Percentiles rank a stretch among this genome's conserved stretches.
Evolutionary conservation across 2,888 invertebrate genomes (phyloP).

Genomic region (Drosophila planitibia): DNA sequence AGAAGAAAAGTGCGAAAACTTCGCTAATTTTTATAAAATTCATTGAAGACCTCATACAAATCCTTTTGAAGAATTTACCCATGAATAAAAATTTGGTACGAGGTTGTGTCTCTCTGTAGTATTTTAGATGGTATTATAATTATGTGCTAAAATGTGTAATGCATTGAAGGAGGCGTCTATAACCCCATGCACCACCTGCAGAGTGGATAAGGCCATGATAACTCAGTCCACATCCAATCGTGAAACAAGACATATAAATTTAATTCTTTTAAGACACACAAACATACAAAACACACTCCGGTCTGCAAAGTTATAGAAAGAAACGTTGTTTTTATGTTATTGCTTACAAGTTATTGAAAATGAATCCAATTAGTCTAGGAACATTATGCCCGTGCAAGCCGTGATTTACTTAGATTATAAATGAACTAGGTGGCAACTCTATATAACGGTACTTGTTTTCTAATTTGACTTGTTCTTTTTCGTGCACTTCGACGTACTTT

Average conservation of each 20-base stretch:
- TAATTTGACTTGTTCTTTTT: conserved; percentile 26
- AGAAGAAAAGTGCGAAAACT: not conserved
- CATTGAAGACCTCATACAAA: not conserved
- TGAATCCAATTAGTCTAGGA: not conserved
- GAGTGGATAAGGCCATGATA: not conserved
- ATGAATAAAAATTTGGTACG: not conserved
- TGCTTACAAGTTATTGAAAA: not conserved
- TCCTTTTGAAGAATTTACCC: not conserved
- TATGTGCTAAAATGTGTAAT: too few species aligned
- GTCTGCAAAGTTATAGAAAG: not conserved
- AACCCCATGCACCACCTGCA: not conserved
- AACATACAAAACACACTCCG: not conserved
- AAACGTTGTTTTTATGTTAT: not conserved
- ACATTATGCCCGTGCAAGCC: not conserved
- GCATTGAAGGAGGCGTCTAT: not conserved
- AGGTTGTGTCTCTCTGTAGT: not conserved
- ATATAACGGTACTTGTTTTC: conserved; percentile 53
- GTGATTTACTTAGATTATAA: not conserved
- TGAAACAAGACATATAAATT: not conserved
- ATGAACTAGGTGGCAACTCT: conserved; percentile 45
- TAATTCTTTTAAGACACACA: not conserved
- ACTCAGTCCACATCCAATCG: not conserved
- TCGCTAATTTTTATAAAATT: not conserved
- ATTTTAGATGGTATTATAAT: not conserved
- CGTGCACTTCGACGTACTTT: conserved; percentile 16